Evolutionary conservation across 2,888 invertebrate genomes (phyloP), one percentile per base, ranked within the genome.

Genomic region (Pardosa pseudoannulata): DNA sequence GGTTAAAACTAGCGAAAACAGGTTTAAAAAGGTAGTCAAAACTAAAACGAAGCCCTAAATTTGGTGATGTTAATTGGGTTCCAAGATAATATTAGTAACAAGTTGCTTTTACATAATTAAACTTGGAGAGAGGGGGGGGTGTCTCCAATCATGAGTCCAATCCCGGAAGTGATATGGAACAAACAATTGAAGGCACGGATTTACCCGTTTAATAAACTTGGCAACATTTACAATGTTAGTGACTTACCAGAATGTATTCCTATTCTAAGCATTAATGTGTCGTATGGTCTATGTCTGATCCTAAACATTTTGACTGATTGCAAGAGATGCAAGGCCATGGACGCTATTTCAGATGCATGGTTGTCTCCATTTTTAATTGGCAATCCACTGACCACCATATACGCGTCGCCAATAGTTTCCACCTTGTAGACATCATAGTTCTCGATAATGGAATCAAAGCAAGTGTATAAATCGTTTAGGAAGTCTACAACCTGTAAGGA

Each of bases 361-460:
- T 94, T 92, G 76, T 95, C 94, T 0, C 95, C 94, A 90, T 95
- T 95, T 71, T 95, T 92, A 72, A 95, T 93, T 0, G 96, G 96
- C 0, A 96, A 91, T 0, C 96, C 96, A 19, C 89, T 89, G 11
- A 90, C 96, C 1, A 97, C 97, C 97, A 97, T 97, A 91, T 97
- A 97, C 0, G 97, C 97, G 91, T 97, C 97, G 0, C 97, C 97
- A 89, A 97, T 97, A 7, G 97, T 97, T 92, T 97, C 97, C 90
- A 98, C 96, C 95, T 97, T 93, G 86, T 89, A 89, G 5, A 89
- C 89, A 65, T 89, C 89, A 56, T 87, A 89, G 13, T 73, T 72
- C 28, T 85, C 88, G 36, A 89, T 82, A 7, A 88, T 89, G 3
- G 89, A 89, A 71, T 88, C 88, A 27, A 70, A 90, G 41, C 81